Percentiles rank a stretch among this genome's conserved stretches.
Conservation (phyloP, 1,140 invertebrate genomes). For the Popillia japonica region DNA sequence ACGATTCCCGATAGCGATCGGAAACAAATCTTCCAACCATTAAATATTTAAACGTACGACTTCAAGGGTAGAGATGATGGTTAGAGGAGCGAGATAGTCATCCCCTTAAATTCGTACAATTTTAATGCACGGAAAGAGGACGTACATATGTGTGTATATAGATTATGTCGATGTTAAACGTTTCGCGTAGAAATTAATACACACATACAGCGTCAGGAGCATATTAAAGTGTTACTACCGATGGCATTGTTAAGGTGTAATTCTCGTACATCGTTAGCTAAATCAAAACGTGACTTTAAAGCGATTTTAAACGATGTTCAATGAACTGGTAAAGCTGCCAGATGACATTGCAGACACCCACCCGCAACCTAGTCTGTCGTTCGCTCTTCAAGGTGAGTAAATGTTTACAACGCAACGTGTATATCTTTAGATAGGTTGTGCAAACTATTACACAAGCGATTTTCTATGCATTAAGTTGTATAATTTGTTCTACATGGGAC, state of each 20-base stretch:
- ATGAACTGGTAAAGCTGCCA: slow-evolving; percentile 17
- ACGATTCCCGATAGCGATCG: neutral
- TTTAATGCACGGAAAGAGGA: too few species aligned
- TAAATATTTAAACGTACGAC: slow-evolving; percentile 7
- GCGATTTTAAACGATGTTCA: slow-evolving; percentile 10
- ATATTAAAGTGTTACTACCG: neutral
- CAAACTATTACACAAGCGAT: slow-evolving; percentile 11
- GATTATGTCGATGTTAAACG: too few species aligned
- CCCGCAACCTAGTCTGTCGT: slow-evolving; percentile 8
- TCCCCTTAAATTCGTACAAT: too few species aligned
- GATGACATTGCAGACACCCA: slow-evolving; percentile 8
- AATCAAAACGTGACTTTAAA: slow-evolving; percentile 15
- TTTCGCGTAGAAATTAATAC: too few species aligned
- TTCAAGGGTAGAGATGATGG: neutral
- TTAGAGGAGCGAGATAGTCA: too few species aligned
- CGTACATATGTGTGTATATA: too few species aligned
- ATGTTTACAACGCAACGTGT: neutral
- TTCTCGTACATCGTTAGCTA: slow-evolving; percentile 1
- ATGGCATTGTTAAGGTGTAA: neutral
- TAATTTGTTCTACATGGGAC: neutral
- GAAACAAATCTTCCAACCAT: neutral
- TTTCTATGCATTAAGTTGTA: neutral
- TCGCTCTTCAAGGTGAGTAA: slow-evolving; percentile 9
- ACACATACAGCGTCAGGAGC: too few species aligned
- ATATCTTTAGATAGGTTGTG: neutral